Evolutionary conservation across 1,140 invertebrate species (phyloP).

Genomic region (Coelopa frigida): DNA sequence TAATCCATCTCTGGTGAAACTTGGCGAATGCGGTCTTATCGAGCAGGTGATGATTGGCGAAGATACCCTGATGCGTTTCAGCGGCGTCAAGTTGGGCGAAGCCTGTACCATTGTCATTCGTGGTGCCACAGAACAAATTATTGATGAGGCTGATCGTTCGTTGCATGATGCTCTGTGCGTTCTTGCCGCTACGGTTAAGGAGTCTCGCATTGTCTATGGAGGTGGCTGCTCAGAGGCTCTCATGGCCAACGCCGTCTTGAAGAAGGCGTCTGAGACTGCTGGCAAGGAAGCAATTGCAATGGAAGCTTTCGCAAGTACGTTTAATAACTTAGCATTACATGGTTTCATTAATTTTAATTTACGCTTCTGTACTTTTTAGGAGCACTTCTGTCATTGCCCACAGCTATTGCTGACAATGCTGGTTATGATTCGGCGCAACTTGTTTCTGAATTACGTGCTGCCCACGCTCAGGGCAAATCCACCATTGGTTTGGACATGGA

Average conservation of each 20-base stretch:
- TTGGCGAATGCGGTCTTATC: constrained; percentile 91
- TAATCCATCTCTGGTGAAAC: constrained; percentile 80
- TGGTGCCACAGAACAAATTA: constrained; percentile 98
- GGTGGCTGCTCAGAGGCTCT: constrained; percentile 93
- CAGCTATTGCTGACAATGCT: constrained; percentile 96
- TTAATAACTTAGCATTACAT: background rate
- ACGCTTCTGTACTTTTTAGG: constrained; percentile 32
- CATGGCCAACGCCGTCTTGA: constrained; percentile 88
- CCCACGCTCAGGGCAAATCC: constrained; percentile 69
- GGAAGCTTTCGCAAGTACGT: constrained; percentile 78
- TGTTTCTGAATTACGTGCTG: constrained; percentile 80
- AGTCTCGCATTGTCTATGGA: constrained; percentile 84
- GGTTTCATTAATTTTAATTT: background rate
- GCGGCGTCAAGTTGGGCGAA: constrained; percentile 88
- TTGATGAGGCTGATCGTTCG: constrained; percentile 97
- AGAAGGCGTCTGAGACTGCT: constrained; percentile 78
- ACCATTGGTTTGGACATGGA: constrained; percentile 92
- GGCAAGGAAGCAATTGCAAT: constrained; percentile 97
- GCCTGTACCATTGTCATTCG: constrained; percentile 96
- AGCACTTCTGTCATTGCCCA: constrained; percentile 82
- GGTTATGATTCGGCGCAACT: constrained; percentile 96
- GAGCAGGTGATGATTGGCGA: constrained; percentile 99
- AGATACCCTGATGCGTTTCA: constrained; percentile 91
- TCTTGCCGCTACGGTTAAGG: constrained; percentile 88
- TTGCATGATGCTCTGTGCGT: constrained; percentile 98